These are phyloP conservation scores for Bubo blakistoni DNA, from an alignment of 2,113 vertebrate species.

Conservation along the genomic window DNA sequence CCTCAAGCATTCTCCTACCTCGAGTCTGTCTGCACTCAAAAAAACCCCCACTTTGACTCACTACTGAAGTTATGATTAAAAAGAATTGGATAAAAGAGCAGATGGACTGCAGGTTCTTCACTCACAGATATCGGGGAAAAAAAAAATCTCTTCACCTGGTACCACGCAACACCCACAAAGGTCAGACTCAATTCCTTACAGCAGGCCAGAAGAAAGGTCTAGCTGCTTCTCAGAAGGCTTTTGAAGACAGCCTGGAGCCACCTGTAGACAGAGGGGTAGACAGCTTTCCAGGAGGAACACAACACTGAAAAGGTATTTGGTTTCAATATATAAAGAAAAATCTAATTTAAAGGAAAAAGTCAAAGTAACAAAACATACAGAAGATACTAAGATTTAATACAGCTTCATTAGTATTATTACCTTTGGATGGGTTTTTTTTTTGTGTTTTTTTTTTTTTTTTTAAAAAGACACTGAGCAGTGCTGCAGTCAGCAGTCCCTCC, in stretches of 20 bases:
- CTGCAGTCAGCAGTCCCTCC: not conserved
- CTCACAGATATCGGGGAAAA: not conserved
- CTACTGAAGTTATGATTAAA: not conserved
- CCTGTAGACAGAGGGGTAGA: not conserved
- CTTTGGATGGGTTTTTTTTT: not conserved
- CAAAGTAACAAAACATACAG: not conserved
- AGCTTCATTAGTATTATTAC: not conserved
- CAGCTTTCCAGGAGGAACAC: not conserved
- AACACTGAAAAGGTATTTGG: not conserved
- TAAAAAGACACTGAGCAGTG: not conserved
- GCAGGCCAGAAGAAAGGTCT: not conserved
- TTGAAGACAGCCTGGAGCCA: not conserved
- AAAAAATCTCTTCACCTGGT: not conserved
- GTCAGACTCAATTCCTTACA: not conserved
- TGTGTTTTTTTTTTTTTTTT: not conserved
- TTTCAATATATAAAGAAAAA: not conserved
- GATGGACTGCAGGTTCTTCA: not conserved
- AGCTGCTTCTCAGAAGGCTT: not conserved
- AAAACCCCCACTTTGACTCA: not conserved
- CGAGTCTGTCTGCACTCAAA: not conserved
- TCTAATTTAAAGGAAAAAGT: not conserved
- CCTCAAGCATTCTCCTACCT: not conserved
- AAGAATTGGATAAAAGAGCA: not conserved
- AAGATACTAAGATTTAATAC: not conserved
- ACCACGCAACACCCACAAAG: fast-evolving